phyloP scores from a whole-genome alignment of 2,888 invertebrate genomes.

The Uloborus plumipes region DNA sequence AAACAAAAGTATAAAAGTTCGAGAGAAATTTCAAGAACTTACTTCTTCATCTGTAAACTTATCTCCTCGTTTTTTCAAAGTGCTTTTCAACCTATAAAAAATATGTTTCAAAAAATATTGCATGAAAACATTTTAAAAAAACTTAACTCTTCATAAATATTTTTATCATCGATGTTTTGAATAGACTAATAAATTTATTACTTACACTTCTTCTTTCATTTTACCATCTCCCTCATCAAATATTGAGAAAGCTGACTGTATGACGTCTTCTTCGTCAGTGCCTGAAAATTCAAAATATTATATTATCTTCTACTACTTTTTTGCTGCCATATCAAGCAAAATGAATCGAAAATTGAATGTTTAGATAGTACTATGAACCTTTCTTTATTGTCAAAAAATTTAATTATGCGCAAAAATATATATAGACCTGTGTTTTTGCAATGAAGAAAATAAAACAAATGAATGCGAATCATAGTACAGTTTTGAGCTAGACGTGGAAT shows the following conservation, averaged over 20 bases:
- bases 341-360: too few species aligned
- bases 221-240: slow-evolving; percentile 81
- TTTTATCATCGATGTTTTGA: neutral
- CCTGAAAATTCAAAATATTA: slow-evolving; percentile 73
- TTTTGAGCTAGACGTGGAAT: too few species aligned
- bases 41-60: slow-evolving; percentile 78
- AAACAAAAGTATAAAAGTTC: too few species aligned
- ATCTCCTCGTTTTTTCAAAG: slow-evolving; percentile 79
- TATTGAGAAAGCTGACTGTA: slow-evolving; percentile 91
- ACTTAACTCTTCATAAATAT: neutral
- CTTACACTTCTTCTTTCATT: slow-evolving; percentile 67
- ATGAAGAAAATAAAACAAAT: too few species aligned
- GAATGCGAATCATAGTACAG: too few species aligned
- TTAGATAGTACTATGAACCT: too few species aligned
- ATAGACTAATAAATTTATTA: neutral
- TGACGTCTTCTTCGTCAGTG: slow-evolving; percentile 88
- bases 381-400: neutral
- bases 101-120: slow-evolving; percentile 17
- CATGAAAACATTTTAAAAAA: neutral
- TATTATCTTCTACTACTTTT: too few species aligned
- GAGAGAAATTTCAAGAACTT: slow-evolving; percentile 7
- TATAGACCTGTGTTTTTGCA: too few species aligned
- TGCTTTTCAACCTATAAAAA: slow-evolving; percentile 74
- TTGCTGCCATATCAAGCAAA: too few species aligned
- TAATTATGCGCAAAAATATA: neutral